Base-by-base conservation (phyloP, 2,888 invertebrate species). In the Drosophila robusta region DNA sequence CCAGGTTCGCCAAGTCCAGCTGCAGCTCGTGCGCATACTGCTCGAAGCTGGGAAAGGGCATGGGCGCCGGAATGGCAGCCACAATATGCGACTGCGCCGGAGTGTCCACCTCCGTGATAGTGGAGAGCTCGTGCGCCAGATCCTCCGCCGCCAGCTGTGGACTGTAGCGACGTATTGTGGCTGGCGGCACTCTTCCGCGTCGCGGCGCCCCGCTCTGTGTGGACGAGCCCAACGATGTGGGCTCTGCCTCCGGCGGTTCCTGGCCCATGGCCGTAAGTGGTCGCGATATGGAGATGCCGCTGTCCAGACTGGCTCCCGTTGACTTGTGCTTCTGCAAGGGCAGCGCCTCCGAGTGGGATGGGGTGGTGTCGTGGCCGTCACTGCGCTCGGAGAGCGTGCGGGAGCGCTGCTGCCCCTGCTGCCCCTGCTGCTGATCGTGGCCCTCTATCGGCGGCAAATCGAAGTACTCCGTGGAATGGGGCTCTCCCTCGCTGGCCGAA, bases 91-190 rank as follows among this genome's bases (percentile, higher is more conserved):
- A 92, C 58, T 95, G 94, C 77, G 93, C 93, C 0, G 95, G 95
- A 0, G 95, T 95, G 75, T 95, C 95, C 3, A 95, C 94, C 91
- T 95, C 95, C 1, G 94, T 91, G 44, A 95, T 95, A 2, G 95
- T 95, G 7, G 95, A 95, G 44, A 95, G 90, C 89, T 95, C 95
- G 80, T 95, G 95, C 0, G 86, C 90, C 39, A 88, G 44, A 3
- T 90, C 89, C 4, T 91, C 91, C 41, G 90, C 90, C 2, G 87
- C 75, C n/a, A 92, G 57, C 44, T 92, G 90, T 1, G 92, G 92
- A 70, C 91, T 92, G 46, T 89, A 92, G 1, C 92, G 90, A 0
- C 84, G 70, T 14, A 92, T 79, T 39, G 91, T 89, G 1, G 92
- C 89, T 3, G 92, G 92, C 6, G 90, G 90, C 3, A 74, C 84